A percentile compares a stretch with the other conserved stretches of the same genome.
Evolutionary conservation across 2,113 vertebrate species (phyloP).

Genomic region (Poecilia latipinna): DNA sequence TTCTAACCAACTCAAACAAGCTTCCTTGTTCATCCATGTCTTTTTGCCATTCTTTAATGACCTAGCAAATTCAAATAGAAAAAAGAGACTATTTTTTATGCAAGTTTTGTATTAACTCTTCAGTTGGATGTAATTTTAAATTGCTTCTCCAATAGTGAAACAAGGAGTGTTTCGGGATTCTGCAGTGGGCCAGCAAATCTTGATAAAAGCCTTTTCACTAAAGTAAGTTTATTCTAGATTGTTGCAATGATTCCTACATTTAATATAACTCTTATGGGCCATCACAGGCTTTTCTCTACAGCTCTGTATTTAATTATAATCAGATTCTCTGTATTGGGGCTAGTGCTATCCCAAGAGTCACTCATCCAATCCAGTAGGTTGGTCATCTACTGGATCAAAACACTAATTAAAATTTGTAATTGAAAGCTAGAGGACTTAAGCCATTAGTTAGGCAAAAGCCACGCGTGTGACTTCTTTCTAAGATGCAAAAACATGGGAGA

Average conservation of each 20-base stretch:
- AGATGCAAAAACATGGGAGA: not conserved
- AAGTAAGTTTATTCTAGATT: not conserved
- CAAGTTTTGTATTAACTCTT: too few relatives aligned
- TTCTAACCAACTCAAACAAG: too few relatives aligned
- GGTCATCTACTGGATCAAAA: not conserved
- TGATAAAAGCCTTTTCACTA: too few relatives aligned
- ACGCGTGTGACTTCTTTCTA: not conserved
- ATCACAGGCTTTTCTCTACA: constrained; percentile 11
- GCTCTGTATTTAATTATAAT: constrained; percentile 50
- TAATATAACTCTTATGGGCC: not conserved
- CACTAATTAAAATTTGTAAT: constrained; percentile 17
- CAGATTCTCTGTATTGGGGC: constrained; percentile 38
- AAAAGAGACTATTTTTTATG: too few relatives aligned
- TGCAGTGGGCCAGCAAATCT: too few relatives aligned
- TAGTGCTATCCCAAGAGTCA: constrained; percentile 48
- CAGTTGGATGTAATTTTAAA: too few relatives aligned
- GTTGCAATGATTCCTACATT: not conserved
- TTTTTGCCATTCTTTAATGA: too few relatives aligned
- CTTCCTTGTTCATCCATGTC: too few relatives aligned
- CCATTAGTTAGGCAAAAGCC: not conserved
- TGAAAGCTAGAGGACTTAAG: not conserved
- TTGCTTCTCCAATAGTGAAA: too few relatives aligned
- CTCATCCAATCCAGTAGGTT: constrained; percentile 12
- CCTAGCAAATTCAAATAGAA: too few relatives aligned
- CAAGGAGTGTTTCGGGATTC: too few relatives aligned